Percentiles rank a stretch among this genome's conserved stretches.
Evolutionary conservation across 1,140 invertebrate genomes (phyloP).

Genomic region (Drosophila pruinosa): DNA sequence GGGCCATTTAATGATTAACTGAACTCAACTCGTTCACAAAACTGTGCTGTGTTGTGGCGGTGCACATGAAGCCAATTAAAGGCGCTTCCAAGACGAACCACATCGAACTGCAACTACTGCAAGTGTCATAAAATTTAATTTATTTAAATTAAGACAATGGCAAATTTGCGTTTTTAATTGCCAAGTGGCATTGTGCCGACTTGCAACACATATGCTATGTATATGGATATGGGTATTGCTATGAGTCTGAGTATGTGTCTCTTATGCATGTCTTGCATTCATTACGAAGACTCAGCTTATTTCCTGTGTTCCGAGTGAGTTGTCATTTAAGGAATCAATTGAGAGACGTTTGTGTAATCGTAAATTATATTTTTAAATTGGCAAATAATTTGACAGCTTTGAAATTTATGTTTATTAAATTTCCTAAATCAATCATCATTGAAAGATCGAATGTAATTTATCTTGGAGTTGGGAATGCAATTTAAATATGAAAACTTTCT

Average conservation of each 20-base stretch:
- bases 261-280: not conserved
- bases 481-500: no score
- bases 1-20: constrained; percentile 11
- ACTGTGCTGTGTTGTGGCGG: constrained; percentile 45
- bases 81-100: constrained; percentile 9
- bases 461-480: no score
- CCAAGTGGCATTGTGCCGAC: constrained; percentile 31
- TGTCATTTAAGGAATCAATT: constrained; percentile 3
- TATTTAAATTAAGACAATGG: constrained; percentile 80
- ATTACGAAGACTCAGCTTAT: not conserved
- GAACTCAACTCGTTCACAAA: not conserved
- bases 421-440: no score
- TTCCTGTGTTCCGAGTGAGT: constrained; percentile 19
- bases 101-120: constrained; percentile 51
- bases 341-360: not conserved
- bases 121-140: constrained; percentile 80
- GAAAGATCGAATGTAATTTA: no score
- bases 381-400: not conserved
- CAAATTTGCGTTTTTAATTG: constrained; percentile 81
- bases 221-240: not conserved
- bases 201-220: not conserved
- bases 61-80: constrained; percentile 76
- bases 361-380: not conserved
- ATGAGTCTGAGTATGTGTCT: not conserved
- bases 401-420: not conserved